Conservation (phyloP, 2,888 invertebrate genomes). For the Galeopsomyia nigrocyanea region DNA sequence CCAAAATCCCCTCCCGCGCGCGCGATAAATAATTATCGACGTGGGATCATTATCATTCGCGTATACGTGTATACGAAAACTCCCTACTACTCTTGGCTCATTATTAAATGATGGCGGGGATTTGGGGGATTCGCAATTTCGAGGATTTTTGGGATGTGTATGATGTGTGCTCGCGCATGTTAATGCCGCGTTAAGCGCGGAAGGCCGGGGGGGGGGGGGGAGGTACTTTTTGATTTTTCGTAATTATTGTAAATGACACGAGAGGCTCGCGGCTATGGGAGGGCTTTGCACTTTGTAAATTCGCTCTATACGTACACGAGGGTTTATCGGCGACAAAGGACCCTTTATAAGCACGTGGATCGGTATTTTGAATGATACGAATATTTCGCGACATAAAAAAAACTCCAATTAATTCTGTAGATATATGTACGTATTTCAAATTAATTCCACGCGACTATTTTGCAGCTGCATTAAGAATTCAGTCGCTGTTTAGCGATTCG, state of each 20-base stretch:
- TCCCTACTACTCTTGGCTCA: slow-evolving; percentile 8
- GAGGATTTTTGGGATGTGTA: background rate
- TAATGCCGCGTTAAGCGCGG: slow-evolving; percentile 27
- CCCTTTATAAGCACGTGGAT: too few relatives aligned
- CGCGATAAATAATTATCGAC: slow-evolving; percentile 35
- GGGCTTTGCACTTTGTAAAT: slow-evolving; percentile 10
- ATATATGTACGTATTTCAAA: too few relatives aligned
- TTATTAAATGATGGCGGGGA: slow-evolving; percentile 29
- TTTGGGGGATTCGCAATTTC: slow-evolving; percentile 4
- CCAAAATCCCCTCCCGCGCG: background rate
- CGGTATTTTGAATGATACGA: too few relatives aligned
- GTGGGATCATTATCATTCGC: slow-evolving; percentile 26
- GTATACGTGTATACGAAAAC: slow-evolving; percentile 10
- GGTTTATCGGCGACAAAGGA: background rate
- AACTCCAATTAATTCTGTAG: too few relatives aligned
- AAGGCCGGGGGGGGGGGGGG: too few relatives aligned
- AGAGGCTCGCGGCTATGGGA: background rate
- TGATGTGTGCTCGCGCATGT: slow-evolving; percentile 3
- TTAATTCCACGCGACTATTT: too few relatives aligned
- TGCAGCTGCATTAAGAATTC: too few relatives aligned
- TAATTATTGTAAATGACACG: slow-evolving; percentile 30
- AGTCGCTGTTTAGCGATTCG: too few relatives aligned
- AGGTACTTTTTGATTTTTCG: slow-evolving; percentile 28
- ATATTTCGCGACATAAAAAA: too few relatives aligned
- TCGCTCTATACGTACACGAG: background rate